Conservation (phyloP, 2,113 vertebrate genomes). For the Cheirogaleus medius region DNA sequence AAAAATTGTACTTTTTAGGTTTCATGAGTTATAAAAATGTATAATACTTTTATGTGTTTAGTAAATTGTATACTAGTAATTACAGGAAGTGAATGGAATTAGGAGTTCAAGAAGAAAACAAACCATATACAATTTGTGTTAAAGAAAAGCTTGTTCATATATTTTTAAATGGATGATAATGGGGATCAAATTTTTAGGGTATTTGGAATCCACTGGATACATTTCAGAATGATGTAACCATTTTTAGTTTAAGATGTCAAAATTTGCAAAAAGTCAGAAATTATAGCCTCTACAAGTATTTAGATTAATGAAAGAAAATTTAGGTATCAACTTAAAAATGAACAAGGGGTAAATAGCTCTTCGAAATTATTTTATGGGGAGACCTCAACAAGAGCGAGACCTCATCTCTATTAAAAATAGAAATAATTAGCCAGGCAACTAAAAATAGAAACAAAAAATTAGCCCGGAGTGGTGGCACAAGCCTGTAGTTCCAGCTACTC, state of each 20-base stretch:
- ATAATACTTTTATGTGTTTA: not conserved
- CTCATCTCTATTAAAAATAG: no score
- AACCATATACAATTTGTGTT: not conserved
- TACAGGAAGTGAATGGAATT: not conserved
- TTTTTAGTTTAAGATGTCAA: slow-evolving; percentile 21
- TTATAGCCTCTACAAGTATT: not conserved
- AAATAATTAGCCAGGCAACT: no score
- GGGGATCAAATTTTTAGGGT: not conserved
- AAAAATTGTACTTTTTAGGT: slow-evolving; percentile 14
- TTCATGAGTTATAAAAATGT: slow-evolving; percentile 14
- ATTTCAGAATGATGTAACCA: not conserved
- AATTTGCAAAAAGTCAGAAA: not conserved
- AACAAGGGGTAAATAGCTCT: not conserved
- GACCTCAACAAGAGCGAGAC: not conserved
- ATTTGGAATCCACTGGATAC: not conserved
- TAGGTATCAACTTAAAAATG: slow-evolving; percentile 11
- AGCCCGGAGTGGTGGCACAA: no score
- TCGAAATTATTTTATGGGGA: not conserved
- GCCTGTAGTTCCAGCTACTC: no score
- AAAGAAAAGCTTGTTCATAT: not conserved
- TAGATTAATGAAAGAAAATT: not conserved
- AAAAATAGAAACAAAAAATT: no score
- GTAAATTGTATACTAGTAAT: slow-evolving; percentile 22
- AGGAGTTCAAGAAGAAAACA: not conserved
- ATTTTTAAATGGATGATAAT: not conserved